Evolutionary conservation across 2,797 vertebrate species (phyloP).

Genomic region (Darevskia nairensis): DNA sequence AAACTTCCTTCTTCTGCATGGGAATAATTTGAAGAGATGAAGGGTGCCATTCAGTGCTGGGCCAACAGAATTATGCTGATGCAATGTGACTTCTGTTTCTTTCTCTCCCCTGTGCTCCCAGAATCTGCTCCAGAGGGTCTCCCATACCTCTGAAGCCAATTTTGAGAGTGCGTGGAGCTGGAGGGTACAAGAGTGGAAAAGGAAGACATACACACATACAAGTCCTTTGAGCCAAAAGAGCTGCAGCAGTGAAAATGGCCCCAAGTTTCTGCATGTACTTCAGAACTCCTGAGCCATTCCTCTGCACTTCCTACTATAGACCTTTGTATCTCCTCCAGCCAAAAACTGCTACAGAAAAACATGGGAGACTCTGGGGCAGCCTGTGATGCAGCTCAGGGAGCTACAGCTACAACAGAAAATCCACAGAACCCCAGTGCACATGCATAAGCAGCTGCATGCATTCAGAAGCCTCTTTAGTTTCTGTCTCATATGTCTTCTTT

Average conservation of each 20-base stretch:
- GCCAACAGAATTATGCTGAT: too few species aligned
- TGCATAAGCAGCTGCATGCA: background rate
- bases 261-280: background rate
- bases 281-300: background rate
- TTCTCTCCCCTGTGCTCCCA: too few species aligned
- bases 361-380: background rate
- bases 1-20: background rate
- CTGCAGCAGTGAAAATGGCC: too few species aligned
- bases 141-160: too few species aligned
- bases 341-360: background rate
- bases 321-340: background rate
- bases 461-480: background rate
- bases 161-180: too few species aligned
- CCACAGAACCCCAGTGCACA: background rate
- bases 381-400: background rate
- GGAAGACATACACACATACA: too few species aligned
- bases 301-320: background rate
- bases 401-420: background rate
- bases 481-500: background rate
- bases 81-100: too few species aligned
- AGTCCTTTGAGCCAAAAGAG: too few species aligned
- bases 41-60: too few species aligned
- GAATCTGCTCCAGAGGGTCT: too few species aligned
- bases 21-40: background rate
- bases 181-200: too few species aligned